phyloP scores from a whole-genome alignment of 2,113 vertebrate species.

The Sceloporus tristichus region DNA sequence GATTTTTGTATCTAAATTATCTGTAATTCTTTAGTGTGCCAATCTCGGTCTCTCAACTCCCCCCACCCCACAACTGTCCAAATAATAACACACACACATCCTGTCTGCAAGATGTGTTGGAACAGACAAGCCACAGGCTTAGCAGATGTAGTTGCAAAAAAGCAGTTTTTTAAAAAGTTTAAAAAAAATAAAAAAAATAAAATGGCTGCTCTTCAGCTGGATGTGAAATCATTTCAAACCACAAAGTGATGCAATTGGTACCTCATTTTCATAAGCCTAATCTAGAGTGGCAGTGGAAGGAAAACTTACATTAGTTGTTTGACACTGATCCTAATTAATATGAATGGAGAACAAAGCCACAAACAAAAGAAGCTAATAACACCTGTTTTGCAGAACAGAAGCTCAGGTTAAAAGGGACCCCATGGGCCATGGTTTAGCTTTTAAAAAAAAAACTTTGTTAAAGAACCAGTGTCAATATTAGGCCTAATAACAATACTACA shows the following conservation, averaged over 20 bases:
- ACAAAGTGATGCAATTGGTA: not conserved
- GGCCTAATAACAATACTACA: no score
- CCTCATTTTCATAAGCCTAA: not conserved
- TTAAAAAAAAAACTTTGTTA: no score
- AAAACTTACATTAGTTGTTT: not conserved
- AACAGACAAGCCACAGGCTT: not conserved
- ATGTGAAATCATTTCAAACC: slow-evolving; percentile 16
- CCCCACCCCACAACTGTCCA: not conserved
- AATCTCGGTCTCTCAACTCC: not conserved
- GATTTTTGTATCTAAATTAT: not conserved
- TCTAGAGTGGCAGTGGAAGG: slow-evolving; percentile 8
- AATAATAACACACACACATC: not conserved
- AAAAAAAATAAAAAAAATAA: not conserved
- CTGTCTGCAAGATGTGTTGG: not conserved
- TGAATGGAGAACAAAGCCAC: not conserved
- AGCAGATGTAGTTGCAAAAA: not conserved
- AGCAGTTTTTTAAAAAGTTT: not conserved
- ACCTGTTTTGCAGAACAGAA: not conserved
- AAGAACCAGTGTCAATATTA: no score
- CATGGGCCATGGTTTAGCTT: not conserved
- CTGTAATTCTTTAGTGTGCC: not conserved
- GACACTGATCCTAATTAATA: slow-evolving; percentile 5
- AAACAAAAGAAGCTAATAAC: not conserved
- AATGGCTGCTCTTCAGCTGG: not conserved
- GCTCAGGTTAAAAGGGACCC: not conserved